Conservation (phyloP, 2,113 vertebrate species). For the Murina feae region DNA sequence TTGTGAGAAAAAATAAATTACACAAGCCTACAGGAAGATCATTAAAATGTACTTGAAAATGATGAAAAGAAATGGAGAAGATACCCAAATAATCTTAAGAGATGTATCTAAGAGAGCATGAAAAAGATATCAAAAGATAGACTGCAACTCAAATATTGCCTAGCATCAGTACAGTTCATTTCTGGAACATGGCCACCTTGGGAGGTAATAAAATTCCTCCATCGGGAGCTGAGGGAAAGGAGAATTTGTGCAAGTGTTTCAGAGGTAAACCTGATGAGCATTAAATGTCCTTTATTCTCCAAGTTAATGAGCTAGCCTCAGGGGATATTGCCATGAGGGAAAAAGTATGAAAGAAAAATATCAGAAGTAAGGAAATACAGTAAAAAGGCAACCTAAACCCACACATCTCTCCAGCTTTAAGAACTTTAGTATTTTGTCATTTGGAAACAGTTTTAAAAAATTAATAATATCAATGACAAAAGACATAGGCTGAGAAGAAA, state of each 20-base stretch:
- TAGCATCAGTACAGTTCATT: background rate
- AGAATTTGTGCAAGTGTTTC: background rate
- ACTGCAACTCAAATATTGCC: background rate
- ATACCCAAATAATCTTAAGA: background rate
- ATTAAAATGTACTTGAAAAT: background rate
- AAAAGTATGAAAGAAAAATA: background rate
- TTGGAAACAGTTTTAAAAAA: background rate
- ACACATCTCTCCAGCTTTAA: background rate
- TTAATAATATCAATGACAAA: background rate
- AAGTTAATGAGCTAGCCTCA: background rate
- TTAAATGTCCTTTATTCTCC: conserved; percentile 1
- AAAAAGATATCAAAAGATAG: background rate
- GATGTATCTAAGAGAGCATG: background rate
- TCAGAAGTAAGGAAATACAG: background rate
- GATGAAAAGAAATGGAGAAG: background rate
- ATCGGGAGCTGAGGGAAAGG: background rate
- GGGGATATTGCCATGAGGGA: no score
- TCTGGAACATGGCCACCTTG: background rate
- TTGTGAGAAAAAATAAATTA: no score
- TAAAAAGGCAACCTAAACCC: background rate
- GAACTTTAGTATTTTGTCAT: background rate
- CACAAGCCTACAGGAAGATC: background rate
- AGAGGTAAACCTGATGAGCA: background rate
- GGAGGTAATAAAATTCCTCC: background rate
- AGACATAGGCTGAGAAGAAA: background rate